phyloP scores from a whole-genome alignment of 1,140 invertebrate species.

The Pemphigus obesinymphae region DNA sequence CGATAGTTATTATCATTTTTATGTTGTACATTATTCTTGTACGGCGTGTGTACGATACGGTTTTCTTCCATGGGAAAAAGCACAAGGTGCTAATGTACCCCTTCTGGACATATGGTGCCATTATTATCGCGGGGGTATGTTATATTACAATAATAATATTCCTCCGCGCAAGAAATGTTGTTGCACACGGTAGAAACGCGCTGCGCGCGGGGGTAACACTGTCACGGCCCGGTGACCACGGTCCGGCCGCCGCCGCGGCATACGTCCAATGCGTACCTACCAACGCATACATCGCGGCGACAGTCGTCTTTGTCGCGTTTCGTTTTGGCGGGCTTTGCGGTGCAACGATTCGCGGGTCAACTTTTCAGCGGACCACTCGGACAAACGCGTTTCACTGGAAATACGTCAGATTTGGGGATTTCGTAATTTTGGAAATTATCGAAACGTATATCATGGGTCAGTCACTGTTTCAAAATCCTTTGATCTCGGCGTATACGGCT shows the following conservation, averaged over 20 bases:
- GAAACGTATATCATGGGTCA: too few species aligned
- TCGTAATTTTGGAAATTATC: too few species aligned
- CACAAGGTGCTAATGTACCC: conserved; percentile 12
- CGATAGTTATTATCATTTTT: background rate
- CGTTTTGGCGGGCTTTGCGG: background rate
- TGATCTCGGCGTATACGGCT: too few species aligned
- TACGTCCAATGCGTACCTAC: too few species aligned
- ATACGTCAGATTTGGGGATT: too few species aligned
- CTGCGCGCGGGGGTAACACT: background rate
- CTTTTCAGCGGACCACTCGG: too few species aligned
- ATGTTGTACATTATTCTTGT: background rate
- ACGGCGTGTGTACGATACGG: background rate
- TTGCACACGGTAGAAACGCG: background rate
- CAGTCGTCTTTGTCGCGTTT: background rate
- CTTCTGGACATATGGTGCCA: conserved; percentile 23
- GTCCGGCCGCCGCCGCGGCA: background rate
- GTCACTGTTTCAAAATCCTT: too few species aligned
- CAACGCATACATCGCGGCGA: too few species aligned
- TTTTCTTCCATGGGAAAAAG: conserved; percentile 24
- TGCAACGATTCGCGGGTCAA: too few species aligned
- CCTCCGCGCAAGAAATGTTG: background rate
- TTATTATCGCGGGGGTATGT: background rate
- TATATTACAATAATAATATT: too few species aligned
- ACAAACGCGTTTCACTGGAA: background rate
- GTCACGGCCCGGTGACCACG: background rate